A percentile compares a stretch with the other conserved stretches of the same genome.
Evolutionary conservation across 1,140 invertebrate species (phyloP).

Genomic region (Pectinophora gossypiella): DNA sequence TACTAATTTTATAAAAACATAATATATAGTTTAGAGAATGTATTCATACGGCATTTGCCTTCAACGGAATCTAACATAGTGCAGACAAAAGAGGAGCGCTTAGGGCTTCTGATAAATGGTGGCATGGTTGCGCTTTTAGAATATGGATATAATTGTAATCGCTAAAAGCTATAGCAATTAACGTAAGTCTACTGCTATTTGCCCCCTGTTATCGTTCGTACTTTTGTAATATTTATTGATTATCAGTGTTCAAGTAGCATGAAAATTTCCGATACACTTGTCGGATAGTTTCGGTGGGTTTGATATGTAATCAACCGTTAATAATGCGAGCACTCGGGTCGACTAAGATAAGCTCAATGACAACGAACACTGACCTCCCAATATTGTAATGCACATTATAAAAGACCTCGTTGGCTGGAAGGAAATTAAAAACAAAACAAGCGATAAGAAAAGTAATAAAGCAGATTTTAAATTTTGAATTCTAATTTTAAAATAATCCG

Average conservation of each 20-base stretch:
- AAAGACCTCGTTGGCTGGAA: background rate
- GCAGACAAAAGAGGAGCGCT: too few relatives aligned
- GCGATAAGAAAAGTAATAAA: too few relatives aligned
- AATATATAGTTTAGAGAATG: too few relatives aligned
- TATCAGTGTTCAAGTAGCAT: constrained; percentile 29
- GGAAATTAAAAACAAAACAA: constrained; percentile 20
- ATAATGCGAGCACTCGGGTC: constrained; percentile 37
- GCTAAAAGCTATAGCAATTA: too few relatives aligned
- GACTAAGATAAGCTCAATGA: constrained; percentile 33
- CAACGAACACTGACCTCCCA: constrained; percentile 36
- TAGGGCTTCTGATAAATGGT: too few relatives aligned
- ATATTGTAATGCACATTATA: constrained; percentile 7
- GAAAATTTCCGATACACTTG: constrained; percentile 51
- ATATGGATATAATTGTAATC: too few relatives aligned
- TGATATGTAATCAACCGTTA: constrained; percentile 32
- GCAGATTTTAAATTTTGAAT: too few relatives aligned
- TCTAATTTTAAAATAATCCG: too few relatives aligned
- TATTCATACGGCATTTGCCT: too few relatives aligned
- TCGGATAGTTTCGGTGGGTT: constrained; percentile 27
- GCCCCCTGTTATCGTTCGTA: constrained; percentile 1
- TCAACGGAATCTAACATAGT: too few relatives aligned
- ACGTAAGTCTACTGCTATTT: background rate
- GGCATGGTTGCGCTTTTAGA: too few relatives aligned
- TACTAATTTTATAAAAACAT: too few relatives aligned
- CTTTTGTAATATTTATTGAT: constrained; percentile 12